phyloP scores from a whole-genome alignment of 1,140 invertebrate species.

The Augochlora pura region DNA sequence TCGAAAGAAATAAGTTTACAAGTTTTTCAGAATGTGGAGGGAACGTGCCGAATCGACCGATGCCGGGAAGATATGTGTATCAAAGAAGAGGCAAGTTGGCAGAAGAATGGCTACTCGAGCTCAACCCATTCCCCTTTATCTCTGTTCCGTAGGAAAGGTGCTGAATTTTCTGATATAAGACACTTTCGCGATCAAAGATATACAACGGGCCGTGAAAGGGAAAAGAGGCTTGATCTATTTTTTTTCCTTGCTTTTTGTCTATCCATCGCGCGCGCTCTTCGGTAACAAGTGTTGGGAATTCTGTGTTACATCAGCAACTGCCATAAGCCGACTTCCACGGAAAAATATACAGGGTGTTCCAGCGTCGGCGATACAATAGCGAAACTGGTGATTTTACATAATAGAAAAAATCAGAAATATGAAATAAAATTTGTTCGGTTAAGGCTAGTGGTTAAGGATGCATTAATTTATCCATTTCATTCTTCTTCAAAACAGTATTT shows the following conservation, averaged over 20 bases:
- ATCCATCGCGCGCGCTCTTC: not conserved
- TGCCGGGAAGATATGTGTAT: slow-evolving; percentile 49
- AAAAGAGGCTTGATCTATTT: slow-evolving; percentile 37
- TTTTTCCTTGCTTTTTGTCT: slow-evolving; percentile 21
- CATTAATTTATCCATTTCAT: no score
- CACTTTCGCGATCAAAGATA: slow-evolving; percentile 32
- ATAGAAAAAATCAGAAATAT: no score
- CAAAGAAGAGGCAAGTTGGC: slow-evolving; percentile 34
- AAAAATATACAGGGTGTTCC: no score
- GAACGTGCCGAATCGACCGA: slow-evolving; percentile 62
- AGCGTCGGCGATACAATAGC: no score
- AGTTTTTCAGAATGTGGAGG: slow-evolving; percentile 23
- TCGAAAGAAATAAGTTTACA: slow-evolving; percentile 17
- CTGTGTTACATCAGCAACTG: not conserved
- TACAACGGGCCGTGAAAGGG: slow-evolving; percentile 24
- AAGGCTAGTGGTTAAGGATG: no score
- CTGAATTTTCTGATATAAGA: slow-evolving; percentile 53
- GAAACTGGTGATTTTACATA: no score
- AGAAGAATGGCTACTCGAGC: slow-evolving; percentile 51
- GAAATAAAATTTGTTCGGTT: no score
- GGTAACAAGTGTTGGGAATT: not conserved
- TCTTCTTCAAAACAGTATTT: no score
- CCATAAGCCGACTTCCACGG: no score
- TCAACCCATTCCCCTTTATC: slow-evolving; percentile 43
- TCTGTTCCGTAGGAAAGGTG: slow-evolving; percentile 46